Conservation (phyloP, 1,140 invertebrate species). For the Caenorhabditis inopinata region DNA sequence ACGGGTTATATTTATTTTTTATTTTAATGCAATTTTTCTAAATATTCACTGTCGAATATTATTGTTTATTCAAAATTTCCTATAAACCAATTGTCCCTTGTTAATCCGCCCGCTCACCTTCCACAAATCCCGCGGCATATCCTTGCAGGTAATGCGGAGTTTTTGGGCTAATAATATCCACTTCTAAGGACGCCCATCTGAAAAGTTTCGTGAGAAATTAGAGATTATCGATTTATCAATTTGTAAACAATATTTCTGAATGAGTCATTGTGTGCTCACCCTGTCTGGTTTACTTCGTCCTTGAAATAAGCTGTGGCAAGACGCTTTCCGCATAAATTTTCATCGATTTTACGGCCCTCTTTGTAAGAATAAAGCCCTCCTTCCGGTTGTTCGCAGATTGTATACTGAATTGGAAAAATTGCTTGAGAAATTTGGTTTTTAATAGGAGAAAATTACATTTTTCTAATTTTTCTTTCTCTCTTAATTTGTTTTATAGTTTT, state of each 20-base stretch:
- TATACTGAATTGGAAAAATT: constrained; percentile 37
- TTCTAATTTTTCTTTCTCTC: too few species aligned
- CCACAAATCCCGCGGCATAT: constrained; percentile 83
- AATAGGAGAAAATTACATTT: too few species aligned
- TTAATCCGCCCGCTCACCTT: too few species aligned
- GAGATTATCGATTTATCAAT: neutral
- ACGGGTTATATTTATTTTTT: too few species aligned
- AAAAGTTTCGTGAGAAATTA: too few species aligned
- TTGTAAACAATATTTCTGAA: neutral
- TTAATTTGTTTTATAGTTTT: too few species aligned
- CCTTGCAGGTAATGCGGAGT: constrained; percentile 76
- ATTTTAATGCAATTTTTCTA: too few species aligned
- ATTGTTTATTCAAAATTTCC: too few species aligned
- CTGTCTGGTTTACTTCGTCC: constrained; percentile 41
- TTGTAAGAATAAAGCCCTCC: constrained; percentile 35
- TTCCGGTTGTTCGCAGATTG: neutral
- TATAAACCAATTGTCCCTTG: too few species aligned
- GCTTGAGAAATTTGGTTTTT: neutral
- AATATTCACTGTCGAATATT: too few species aligned
- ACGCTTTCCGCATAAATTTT: constrained; percentile 8
- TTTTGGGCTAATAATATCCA: constrained; percentile 72
- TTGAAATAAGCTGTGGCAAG: constrained; percentile 31
- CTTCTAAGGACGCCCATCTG: constrained; percentile 78
- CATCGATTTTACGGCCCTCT: neutral
- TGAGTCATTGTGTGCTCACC: constrained; percentile 30